Percentiles rank a stretch among this genome's conserved stretches.
phyloP scores from a whole-genome alignment of 2,888 invertebrate species.

The Rhagonycha lutea region DNA sequence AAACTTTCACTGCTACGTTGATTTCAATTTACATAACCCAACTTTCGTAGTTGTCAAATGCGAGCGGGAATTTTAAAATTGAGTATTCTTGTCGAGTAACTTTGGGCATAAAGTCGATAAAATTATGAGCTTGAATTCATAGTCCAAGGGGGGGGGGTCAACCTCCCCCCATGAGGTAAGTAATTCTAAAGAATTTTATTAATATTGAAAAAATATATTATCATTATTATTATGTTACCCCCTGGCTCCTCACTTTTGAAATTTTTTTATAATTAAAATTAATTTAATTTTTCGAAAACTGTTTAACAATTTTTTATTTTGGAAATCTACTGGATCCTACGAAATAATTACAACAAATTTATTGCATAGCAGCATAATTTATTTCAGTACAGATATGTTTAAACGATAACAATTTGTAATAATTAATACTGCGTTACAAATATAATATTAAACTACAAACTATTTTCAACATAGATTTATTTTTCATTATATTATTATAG shows the following conservation, averaged over 20 bases:
- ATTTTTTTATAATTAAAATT: no score
- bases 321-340: neutral
- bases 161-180: neutral
- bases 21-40: neutral
- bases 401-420: constrained; percentile 40
- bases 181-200: neutral
- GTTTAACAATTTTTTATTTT: no score
- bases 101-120: neutral
- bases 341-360: neutral
- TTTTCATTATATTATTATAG: constrained; percentile 9
- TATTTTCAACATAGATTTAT: constrained; percentile 15
- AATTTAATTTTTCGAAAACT: no score
- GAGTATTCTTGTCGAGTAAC: no score
- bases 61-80: neutral
- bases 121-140: neutral
- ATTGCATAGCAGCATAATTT: constrained; percentile 18
- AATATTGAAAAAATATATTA: no score
- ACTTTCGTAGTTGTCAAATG: neutral
- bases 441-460: constrained; percentile 21
- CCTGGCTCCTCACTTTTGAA: no score
- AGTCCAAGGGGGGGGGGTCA: neutral
- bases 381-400: constrained; percentile 41
- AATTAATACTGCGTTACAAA: constrained; percentile 27
- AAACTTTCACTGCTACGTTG: neutral
- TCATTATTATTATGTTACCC: no score